Conservation (phyloP, 1,140 invertebrate species). For the Steinernema khuongi region DNA sequence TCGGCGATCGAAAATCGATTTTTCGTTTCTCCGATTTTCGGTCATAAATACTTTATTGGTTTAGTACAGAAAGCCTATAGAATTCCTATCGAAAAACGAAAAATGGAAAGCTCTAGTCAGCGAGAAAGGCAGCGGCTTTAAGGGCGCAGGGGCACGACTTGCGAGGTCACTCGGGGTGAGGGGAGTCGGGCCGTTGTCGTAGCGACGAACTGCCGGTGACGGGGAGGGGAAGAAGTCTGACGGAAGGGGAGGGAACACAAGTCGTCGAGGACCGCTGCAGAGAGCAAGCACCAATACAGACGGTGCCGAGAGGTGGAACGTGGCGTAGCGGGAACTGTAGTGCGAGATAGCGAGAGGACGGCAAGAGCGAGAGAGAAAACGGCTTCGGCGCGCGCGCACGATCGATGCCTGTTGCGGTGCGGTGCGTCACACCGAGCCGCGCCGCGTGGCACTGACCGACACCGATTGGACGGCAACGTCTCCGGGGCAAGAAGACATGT, state of each 20-base stretch:
- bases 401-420: constrained; percentile 3
- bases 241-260: not conserved
- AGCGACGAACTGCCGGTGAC: not conserved
- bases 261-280: not conserved
- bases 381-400: not conserved
- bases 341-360: not conserved
- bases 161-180: not conserved
- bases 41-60: too few species aligned
- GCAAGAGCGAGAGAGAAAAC: not conserved
- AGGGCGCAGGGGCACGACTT: too few species aligned
- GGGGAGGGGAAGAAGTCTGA: not conserved
- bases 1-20: too few species aligned
- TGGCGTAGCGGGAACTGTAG: constrained; percentile 1
- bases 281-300: constrained; percentile 10
- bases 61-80: too few species aligned
- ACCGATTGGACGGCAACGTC: not conserved
- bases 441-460: not conserved
- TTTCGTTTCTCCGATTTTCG: too few species aligned
- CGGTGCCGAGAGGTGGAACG: not conserved
- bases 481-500: not conserved
- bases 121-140: too few species aligned
- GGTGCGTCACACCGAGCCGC: too few species aligned
- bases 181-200: not conserved
- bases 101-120: too few species aligned
- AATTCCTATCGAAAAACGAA: too few species aligned